Evolutionary conservation across 2,888 invertebrate genomes (phyloP).

Genomic region (Dasysyrphus albostriatus): DNA sequence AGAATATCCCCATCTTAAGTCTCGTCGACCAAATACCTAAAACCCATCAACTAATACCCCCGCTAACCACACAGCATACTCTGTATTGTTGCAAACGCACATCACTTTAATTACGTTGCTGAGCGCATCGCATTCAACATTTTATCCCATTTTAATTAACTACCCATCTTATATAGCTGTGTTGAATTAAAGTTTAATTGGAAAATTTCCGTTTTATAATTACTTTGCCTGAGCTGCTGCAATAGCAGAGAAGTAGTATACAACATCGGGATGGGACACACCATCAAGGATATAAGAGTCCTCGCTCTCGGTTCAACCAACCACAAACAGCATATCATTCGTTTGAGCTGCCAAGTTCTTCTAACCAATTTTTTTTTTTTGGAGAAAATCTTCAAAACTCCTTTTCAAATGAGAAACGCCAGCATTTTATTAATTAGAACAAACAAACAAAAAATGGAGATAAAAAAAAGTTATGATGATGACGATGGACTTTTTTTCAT

Average conservation of each 20-base stretch:
- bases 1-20: neutral
- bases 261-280: neutral
- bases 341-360: conserved; percentile 39
- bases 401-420: neutral
- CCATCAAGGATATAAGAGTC: neutral
- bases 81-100: conserved; percentile 33
- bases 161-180: conserved; percentile 75
- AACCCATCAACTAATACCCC: neutral
- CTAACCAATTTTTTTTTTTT: conserved; percentile 29
- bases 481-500: neutral
- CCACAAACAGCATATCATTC: conserved; percentile 24
- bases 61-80: neutral
- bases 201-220: conserved; percentile 78
- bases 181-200: conserved; percentile 82
- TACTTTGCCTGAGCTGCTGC: conserved; percentile 57
- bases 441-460: neutral
- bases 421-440: neutral
- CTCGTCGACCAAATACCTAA: neutral
- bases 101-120: conserved; percentile 63
- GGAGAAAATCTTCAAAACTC: too few species aligned
- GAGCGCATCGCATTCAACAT: conserved; percentile 62
- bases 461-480: neutral
- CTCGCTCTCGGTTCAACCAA: neutral
- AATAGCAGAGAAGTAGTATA: neutral
- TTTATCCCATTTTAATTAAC: conserved; percentile 74